Percentiles rank a stretch among this genome's conserved stretches.
These are phyloP conservation scores for Heterocephalus glaber DNA, from an alignment of 2,113 vertebrate genomes.

Conservation along the genomic window DNA sequence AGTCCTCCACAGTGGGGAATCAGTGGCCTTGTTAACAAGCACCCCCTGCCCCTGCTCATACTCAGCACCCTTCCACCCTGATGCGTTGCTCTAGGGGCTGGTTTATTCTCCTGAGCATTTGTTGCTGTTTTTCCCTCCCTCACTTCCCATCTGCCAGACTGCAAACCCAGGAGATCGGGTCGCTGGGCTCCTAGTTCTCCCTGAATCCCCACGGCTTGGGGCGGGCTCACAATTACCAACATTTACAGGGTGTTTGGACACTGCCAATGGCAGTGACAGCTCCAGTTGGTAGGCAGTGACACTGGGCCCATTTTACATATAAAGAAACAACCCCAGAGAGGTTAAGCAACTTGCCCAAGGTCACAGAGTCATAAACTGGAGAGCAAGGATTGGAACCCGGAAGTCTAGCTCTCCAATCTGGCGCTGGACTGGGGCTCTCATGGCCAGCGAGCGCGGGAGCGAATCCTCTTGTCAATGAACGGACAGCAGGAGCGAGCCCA, in stretches of 20 bases:
- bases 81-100: not conserved
- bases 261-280: not conserved
- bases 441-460: not conserved
- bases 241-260: no score
- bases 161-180: not conserved
- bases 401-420: not conserved
- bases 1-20: not conserved
- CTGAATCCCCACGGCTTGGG: not conserved
- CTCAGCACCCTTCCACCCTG: not conserved
- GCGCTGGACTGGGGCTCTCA: not conserved
- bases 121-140: not conserved
- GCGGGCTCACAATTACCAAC: not conserved
- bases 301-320: not conserved
- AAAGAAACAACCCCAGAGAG: not conserved
- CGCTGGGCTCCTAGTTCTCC: not conserved
- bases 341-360: not conserved
- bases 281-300: not conserved
- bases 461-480: fast-evolving
- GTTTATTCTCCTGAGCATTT: not conserved
- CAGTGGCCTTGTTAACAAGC: not conserved
- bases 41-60: fast-evolving
- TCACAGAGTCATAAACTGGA: not conserved
- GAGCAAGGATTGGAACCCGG: not conserved
- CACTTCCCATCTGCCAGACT: not conserved
- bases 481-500: not conserved